Evolutionary conservation across 2,888 invertebrate genomes (phyloP), one percentile per base, ranked within the genome.

Genomic region (Nomada fucata): DNA sequence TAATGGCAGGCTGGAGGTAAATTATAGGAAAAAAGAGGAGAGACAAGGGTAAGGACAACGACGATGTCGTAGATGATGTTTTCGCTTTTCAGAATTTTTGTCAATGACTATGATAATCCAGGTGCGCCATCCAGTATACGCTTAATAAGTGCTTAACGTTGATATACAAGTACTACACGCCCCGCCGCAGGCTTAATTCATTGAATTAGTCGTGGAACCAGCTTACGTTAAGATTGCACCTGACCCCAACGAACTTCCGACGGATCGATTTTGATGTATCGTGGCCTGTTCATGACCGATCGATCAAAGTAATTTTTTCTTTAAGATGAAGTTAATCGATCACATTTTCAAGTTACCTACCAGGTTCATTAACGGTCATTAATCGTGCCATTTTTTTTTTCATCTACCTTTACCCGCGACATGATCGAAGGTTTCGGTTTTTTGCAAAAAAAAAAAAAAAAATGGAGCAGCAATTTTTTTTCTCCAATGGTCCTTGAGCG

Each of bases 141-240:
- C n/a, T 75, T 81, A 76, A 71, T 57, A 77, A 79, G 47, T 75
- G 55, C 76, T 82, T 76, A 84, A 87, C 76, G 70, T 23, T 50
- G 67, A 50, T 73, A 86, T 76, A 68, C 63, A 68, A 67, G 84
- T 78, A 79, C 60, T n/a, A 36, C 36, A n/a, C 50, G 60, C 57
- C 65, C 74, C 42, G 47, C 2, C 47, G 61, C 29, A 29, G 26
- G 2, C 15, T 71, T 87, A 88, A 86, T 86, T 85, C 83, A 77
- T 78, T 50, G 81, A 84, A 84, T 84, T 84, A 88, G 63, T 61
- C 79, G 70, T 65, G 75, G 74, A 76, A 76, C 47, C 65, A 63
- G 71, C 60, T 81, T 65, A 65, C 64, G 23, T 69, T 44, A 63
- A 67, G 29, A 65, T 82, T 84, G 44, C 85, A 83, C 78, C 76